Evolutionary conservation across 1,140 invertebrate genomes (phyloP), one percentile per base, ranked within the genome.

Genomic region (Drosophila ironensis): DNA sequence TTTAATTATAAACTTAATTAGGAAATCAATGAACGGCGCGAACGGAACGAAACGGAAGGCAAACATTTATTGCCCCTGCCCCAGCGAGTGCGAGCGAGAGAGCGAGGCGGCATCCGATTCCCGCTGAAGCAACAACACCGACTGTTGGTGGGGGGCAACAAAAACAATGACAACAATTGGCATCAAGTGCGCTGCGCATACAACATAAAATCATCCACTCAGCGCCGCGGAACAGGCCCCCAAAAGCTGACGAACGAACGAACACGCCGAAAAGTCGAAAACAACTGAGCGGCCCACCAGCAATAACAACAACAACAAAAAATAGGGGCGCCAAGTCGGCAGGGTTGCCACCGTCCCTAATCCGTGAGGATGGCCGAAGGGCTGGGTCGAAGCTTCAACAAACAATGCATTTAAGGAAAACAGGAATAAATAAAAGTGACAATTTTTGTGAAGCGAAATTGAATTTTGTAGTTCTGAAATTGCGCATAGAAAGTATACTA

Each of bases 1-100:
- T 89, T 89, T 89, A 89, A 89, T 89, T 89, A 89, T 89, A 89
- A 89, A 89, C 88, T 89, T 89, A 89, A 89, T 89, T 89, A 89
- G 88, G 88, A 89, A 89, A 89, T 84, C 84, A 88, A 84, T 74
- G 82, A 87, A 82, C 82, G 54, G 64, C 71, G 75, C 61, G 51
- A 76, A 76, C 64, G 51, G 47, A 76, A 75, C 76, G 56, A 63
- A 80, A 84, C 69, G 66, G 17, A 25, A 16, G 9, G 1, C 41
- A 33, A 3, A 25, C 40, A 22, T 22, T 20, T 54, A 59, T 20
- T 71, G 24, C 56, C 28, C 12, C 20, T 3, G 5, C 20, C 57
- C 27, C 54, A 60, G 60, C 67, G 72, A 72, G 61, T 72, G 64
- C 40, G 51, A 74, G 47, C 25, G 60, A 53, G 61, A 56, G 3